Percentiles rank a stretch among this genome's conserved stretches.
These are phyloP conservation scores for Hoplodrina ambigua DNA, from an alignment of 2,888 invertebrate genomes.

Conservation along the genomic window DNA sequence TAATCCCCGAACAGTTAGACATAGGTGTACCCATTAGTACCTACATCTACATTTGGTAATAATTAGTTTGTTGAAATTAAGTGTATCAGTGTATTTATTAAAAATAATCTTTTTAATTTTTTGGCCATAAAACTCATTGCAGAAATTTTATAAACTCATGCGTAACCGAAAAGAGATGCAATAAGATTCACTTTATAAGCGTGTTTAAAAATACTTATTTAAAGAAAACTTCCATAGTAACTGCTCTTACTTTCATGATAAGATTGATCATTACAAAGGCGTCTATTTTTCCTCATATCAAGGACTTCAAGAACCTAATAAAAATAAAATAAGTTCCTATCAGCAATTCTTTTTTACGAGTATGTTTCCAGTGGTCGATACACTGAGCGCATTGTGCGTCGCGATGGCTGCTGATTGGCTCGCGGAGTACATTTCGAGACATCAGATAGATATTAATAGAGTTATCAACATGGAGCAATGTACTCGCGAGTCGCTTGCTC, in stretches of 20 bases:
- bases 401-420: constrained; percentile 72
- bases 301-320: not conserved
- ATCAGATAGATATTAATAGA: constrained; percentile 83
- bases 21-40: too few relatives aligned
- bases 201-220: not conserved
- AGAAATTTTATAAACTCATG: too few relatives aligned
- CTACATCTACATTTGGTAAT: too few relatives aligned
- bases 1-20: too few relatives aligned
- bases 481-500: constrained; percentile 69
- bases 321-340: not conserved
- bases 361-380: constrained; percentile 40
- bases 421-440: constrained; percentile 74
- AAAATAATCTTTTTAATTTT: too few relatives aligned
- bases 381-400: constrained; percentile 63
- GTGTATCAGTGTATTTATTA: too few relatives aligned
- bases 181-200: too few relatives aligned
- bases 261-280: not conserved
- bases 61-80: too few relatives aligned
- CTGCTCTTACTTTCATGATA: not conserved
- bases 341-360: constrained; percentile 6
- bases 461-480: constrained; percentile 86
- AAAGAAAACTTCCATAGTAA: not conserved
- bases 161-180: too few relatives aligned
- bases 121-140: too few relatives aligned
- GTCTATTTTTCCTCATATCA: not conserved